A percentile compares a stretch with the other conserved stretches of the same genome.
Evolutionary conservation across 1,140 invertebrate genomes (phyloP).

Genomic region (Leptinotarsa defecta): DNA sequence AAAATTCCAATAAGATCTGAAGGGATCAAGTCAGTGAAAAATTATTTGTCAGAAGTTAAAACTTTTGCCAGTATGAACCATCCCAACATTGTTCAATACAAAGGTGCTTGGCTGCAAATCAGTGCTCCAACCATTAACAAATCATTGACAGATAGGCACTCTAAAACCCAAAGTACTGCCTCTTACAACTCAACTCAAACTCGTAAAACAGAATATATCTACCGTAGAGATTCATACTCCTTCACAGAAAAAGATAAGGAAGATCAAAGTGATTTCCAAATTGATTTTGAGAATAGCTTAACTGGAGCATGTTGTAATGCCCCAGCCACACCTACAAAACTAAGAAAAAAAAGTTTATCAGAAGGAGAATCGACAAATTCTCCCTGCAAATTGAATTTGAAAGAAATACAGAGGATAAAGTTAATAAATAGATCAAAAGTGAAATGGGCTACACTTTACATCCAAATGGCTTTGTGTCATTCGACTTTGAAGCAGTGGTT

Average conservation of each 20-base stretch:
- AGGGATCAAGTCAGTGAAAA: constrained; percentile 63
- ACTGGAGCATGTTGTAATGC: constrained; percentile 28
- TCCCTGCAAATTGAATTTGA: constrained; percentile 49
- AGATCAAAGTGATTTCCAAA: constrained; percentile 39
- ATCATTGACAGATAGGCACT: constrained; percentile 24
- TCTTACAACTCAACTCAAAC: background rate
- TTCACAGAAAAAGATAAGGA: constrained; percentile 35
- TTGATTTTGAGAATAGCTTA: constrained; percentile 39
- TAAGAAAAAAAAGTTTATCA: constrained; percentile 43
- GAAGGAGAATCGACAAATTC: constrained; percentile 47
- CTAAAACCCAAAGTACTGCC: constrained; percentile 14
- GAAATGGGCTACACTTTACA: constrained; percentile 72
- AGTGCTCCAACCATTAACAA: constrained; percentile 36
- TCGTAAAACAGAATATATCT: constrained; percentile 30
- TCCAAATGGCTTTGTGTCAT: constrained; percentile 82
- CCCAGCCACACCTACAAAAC: constrained; percentile 11
- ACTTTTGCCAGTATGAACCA: constrained; percentile 78
- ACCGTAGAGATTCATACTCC: constrained; percentile 31
- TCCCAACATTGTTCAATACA: constrained; percentile 82
- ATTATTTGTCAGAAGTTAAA: constrained; percentile 76
- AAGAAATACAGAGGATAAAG: constrained; percentile 40
- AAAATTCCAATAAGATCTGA: constrained; percentile 72
- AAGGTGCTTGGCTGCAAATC: constrained; percentile 80
- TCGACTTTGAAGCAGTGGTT: constrained; percentile 76
- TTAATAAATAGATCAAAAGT: constrained; percentile 54